Evolutionary conservation across 1,140 invertebrate species (phyloP), one percentile per base, ranked within the genome.

Genomic region (Ips nitidus): DNA sequence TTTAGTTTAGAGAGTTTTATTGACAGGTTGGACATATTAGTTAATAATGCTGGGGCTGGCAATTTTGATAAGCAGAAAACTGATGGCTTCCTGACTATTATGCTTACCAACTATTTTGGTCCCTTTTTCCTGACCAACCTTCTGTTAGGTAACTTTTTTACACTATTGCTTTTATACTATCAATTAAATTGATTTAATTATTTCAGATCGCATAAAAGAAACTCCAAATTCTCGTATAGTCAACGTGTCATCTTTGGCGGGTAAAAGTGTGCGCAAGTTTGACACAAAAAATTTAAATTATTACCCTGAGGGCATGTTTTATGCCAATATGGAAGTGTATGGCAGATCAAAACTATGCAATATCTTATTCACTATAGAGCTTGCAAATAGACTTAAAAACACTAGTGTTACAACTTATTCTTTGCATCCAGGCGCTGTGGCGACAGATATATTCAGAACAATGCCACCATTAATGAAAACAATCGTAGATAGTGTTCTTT

Each of bases 321-420:
- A 40, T n/a, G 38, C n/a, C 36, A 3, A 2, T 53, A 3, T 5
- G 4, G 4, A 37, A 7, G 3, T 69, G 1, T 93, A 91, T 76
- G 76, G 79, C 1, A 88, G 88, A 73, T 90, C 88, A 70, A 92
- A 92, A 81, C 74, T 92, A 52, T 89, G 89, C 2, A 94, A 94
- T 74, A 90, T 97, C 57, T 86, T 93, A 3, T 95, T 95, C 78
- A 90, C 90, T 0, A 84, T 86, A 52, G 93, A 96, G 80, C 78
- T 96, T 64, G 89, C 92, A 0, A 85, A 87, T 72, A 84, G 89
- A 71, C 80, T 95, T 8, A 85, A 91, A 78, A 90, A 88, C 38
- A 86, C 88, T n/a, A 89, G 87, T 8, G 88, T 95, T 0, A 92
- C 89, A 0, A 91, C 86, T 0, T 94, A 95, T 80, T 91, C 89